Evolutionary conservation across 2,888 invertebrate species (phyloP).

Genomic region (Amiota mariae): DNA sequence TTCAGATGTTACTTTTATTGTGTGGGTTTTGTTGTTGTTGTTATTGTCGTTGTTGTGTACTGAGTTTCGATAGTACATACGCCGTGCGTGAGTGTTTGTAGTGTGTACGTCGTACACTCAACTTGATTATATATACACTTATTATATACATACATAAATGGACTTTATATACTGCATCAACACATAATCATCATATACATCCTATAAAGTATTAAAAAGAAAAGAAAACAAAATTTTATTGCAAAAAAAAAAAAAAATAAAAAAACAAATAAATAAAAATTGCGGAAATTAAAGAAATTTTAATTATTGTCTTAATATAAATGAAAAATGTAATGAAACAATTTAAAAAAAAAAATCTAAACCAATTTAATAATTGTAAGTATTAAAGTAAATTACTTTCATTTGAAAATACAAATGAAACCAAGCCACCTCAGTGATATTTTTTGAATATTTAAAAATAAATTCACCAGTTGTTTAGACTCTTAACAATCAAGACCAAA

Average conservation of each 20-base stretch:
- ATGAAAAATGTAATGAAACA: no score
- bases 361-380: no score
- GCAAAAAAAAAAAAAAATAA: neutral
- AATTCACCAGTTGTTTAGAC: no score
- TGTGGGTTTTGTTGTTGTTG: neutral
- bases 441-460: no score
- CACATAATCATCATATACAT: neutral
- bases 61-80: neutral
- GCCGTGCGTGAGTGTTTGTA: neutral
- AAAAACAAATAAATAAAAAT: neutral
- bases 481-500: slow-evolving; percentile 4
- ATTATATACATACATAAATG: neutral
- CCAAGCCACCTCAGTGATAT: no score
- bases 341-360: no score
- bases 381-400: no score
- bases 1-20: neutral
- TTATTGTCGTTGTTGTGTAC: neutral
- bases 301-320: no score
- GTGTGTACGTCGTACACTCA: neutral
- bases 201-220: neutral
- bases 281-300: no score
- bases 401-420: no score
- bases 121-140: neutral
- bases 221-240: neutral
- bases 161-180: neutral